Evolutionary conservation across 2,888 invertebrate genomes (phyloP).

Genomic region (Drosophila atripex): DNA sequence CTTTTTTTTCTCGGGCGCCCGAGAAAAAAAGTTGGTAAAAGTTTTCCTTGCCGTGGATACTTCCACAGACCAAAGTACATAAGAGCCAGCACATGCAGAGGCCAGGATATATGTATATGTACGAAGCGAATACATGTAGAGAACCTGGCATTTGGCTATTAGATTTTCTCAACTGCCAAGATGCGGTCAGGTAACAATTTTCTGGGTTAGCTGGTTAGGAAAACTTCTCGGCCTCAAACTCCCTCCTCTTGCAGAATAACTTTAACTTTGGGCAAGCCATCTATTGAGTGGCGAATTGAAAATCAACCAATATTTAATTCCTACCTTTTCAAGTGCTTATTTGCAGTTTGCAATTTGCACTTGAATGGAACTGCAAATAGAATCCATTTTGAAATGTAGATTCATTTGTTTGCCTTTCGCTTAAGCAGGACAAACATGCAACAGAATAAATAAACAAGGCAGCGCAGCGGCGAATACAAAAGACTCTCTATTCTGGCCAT

Average conservation of each 20-base stretch:
- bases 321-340: slow-evolving; percentile 15
- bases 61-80: slow-evolving; percentile 8
- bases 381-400: slow-evolving; percentile 43
- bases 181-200: slow-evolving; percentile 50
- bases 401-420: slow-evolving; percentile 63
- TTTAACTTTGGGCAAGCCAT: slow-evolving; percentile 14
- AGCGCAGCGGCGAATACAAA: slow-evolving; percentile 20
- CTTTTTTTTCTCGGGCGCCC: slow-evolving; percentile 7
- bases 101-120: neutral
- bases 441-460: slow-evolving; percentile 23
- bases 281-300: slow-evolving; percentile 10
- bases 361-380: slow-evolving; percentile 63
- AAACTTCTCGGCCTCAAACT: neutral
- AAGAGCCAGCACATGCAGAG: neutral
- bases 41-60: slow-evolving; percentile 20
- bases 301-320: slow-evolving; percentile 17
- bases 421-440: slow-evolving; percentile 47
- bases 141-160: slow-evolving; percentile 62
- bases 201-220: slow-evolving; percentile 69
- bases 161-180: slow-evolving; percentile 59
- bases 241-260: neutral
- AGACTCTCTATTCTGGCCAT: slow-evolving; percentile 12
- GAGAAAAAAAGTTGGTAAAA: slow-evolving; percentile 21
- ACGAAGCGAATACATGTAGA: slow-evolving; percentile 5
- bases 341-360: slow-evolving; percentile 55